A percentile compares a stretch with the other conserved stretches of the same genome.
Evolutionary conservation across 2,113 vertebrate genomes (phyloP).

Genomic region (Rhinolophus ferrumequinum): DNA sequence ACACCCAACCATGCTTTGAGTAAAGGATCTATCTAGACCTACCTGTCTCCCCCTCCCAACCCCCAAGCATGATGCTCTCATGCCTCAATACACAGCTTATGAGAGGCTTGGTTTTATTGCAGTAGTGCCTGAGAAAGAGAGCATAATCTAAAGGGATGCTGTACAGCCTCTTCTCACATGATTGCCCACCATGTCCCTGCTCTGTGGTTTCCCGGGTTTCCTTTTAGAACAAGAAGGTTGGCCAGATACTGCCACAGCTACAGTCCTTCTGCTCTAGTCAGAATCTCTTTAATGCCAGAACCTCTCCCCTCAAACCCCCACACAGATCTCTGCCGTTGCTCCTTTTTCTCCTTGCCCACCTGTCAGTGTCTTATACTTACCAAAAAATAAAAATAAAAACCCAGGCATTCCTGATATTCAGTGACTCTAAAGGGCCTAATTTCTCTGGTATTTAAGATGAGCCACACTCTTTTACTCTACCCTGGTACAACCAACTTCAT

Average conservation of each 20-base stretch:
- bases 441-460: not conserved
- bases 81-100: not conserved
- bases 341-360: not conserved
- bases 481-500: slow-evolving; percentile 29
- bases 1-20: not conserved
- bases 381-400: not conserved
- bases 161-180: not conserved
- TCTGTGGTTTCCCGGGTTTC: not conserved
- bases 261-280: no score
- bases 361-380: not conserved
- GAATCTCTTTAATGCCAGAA: not conserved
- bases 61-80: not conserved
- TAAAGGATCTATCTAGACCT: not conserved
- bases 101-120: not conserved
- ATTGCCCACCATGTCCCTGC: not conserved
- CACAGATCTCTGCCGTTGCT: not conserved
- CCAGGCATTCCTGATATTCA: not conserved
- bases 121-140: not conserved
- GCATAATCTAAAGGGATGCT: not conserved
- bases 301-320: not conserved
- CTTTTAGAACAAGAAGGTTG: not conserved
- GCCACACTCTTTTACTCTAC: not conserved
- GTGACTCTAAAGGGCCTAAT: not conserved
- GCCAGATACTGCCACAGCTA: not conserved
- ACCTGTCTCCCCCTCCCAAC: no score